phyloP scores from a whole-genome alignment of 2,888 invertebrate species.

The Cyaniris semiargus region DNA sequence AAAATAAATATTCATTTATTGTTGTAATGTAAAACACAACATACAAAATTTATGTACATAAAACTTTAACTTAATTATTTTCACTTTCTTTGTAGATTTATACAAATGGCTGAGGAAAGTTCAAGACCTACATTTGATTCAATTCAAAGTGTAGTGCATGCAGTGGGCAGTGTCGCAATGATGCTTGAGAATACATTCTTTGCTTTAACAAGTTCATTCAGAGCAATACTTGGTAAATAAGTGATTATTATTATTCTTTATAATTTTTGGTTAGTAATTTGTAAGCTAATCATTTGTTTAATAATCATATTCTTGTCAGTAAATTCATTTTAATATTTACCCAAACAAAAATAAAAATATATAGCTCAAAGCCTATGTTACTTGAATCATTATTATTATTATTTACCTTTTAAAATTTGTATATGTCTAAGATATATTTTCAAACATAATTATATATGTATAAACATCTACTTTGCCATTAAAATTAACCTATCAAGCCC shows the following conservation, averaged over 20 bases:
- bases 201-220: slow-evolving; percentile 96
- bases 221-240: slow-evolving; percentile 89
- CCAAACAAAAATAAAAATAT: too few species aligned
- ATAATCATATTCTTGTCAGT: too few species aligned
- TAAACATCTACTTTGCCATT: too few species aligned
- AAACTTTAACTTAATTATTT: not conserved
- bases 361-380: too few species aligned
- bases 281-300: not conserved
- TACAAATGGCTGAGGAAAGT: slow-evolving; percentile 94
- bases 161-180: slow-evolving; percentile 96
- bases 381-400: too few species aligned
- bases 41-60: too few species aligned
- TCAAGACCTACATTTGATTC: slow-evolving; percentile 96
- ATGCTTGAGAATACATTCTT: slow-evolving; percentile 98
- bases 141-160: slow-evolving; percentile 94
- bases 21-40: not conserved
- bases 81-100: slow-evolving; percentile 79
- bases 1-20: too few species aligned
- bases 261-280: not conserved
- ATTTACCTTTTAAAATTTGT: too few species aligned
- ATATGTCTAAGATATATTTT: too few species aligned
- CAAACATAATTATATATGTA: too few species aligned
- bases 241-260: not conserved
- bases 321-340: too few species aligned
- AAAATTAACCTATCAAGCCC: too few species aligned